Percentiles rank a stretch among this genome's conserved stretches.
phyloP scores from a whole-genome alignment of 53 echinoderm and acorn worm species.

The Antedon mediterranea region DNA sequence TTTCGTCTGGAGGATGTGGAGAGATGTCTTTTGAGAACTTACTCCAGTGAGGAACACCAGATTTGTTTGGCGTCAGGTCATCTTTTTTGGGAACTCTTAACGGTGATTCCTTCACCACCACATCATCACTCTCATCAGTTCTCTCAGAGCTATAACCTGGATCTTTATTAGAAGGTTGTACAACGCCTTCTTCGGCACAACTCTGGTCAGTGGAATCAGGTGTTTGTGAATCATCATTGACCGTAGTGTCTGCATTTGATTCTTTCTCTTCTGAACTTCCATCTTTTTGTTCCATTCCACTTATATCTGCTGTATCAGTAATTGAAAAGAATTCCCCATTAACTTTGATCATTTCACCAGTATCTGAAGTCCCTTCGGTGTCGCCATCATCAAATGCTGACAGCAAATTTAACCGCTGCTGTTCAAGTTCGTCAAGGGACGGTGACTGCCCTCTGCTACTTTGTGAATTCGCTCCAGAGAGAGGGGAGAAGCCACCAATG shows the following conservation, averaged over 20 bases:
- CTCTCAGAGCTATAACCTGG: background rate
- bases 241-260: background rate
- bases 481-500: background rate
- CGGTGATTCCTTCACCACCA: background rate
- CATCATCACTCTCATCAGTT: background rate
- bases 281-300: background rate
- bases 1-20: constrained; percentile 57
- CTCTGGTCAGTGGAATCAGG: background rate
- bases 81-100: background rate
- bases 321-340: background rate
- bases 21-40: constrained; percentile 89
- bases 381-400: background rate
- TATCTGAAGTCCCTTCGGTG: background rate
- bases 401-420: background rate
- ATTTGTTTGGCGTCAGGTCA: constrained; percentile 49
- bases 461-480: background rate
- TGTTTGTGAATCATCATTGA: background rate
- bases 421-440: background rate
- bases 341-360: background rate
- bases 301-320: background rate
- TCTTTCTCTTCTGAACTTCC: no score
- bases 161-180: background rate
- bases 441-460: background rate
- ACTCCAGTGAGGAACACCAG: constrained; percentile 63
- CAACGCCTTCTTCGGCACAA: background rate